phyloP scores from a whole-genome alignment of 2,888 invertebrate species.

The Rhaphigaster nebulosa region DNA sequence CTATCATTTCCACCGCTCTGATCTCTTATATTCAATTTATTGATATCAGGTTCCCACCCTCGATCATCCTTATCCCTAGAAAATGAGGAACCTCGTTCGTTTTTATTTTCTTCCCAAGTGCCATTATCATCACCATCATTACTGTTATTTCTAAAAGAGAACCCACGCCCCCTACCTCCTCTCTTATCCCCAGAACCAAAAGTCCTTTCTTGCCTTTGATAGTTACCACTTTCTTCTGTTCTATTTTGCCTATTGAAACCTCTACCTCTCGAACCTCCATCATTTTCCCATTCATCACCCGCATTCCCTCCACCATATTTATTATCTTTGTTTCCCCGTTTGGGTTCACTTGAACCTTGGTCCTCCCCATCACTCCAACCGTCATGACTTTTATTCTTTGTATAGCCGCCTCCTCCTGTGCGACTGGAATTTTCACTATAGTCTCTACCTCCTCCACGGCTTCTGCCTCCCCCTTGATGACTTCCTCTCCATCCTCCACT shows the following conservation, averaged over 20 bases:
- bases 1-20: not conserved
- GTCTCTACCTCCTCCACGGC: constrained; percentile 25
- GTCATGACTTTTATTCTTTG: not conserved
- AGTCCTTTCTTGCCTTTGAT: constrained; percentile 9
- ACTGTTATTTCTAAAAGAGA: not conserved
- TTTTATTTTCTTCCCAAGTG: not conserved
- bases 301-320: constrained; percentile 48
- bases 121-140: not conserved
- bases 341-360: not conserved
- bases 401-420: not conserved
- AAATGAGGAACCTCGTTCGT: not conserved
- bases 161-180: not conserved
- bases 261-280: not conserved
- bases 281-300: not conserved
- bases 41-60: constrained; percentile 13
- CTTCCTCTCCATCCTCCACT: constrained; percentile 26
- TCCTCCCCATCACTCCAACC: constrained; percentile 12
- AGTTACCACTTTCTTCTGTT: not conserved
- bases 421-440: not conserved
- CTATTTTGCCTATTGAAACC: constrained; percentile 16
- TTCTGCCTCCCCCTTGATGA: constrained; percentile 52
- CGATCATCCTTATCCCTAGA: not conserved
- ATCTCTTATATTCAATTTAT: not conserved
- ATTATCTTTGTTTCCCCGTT: not conserved
- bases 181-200: not conserved